These are phyloP conservation scores for Eurois occulta DNA, from an alignment of 2,888 invertebrate species.

Conservation along the genomic window DNA sequence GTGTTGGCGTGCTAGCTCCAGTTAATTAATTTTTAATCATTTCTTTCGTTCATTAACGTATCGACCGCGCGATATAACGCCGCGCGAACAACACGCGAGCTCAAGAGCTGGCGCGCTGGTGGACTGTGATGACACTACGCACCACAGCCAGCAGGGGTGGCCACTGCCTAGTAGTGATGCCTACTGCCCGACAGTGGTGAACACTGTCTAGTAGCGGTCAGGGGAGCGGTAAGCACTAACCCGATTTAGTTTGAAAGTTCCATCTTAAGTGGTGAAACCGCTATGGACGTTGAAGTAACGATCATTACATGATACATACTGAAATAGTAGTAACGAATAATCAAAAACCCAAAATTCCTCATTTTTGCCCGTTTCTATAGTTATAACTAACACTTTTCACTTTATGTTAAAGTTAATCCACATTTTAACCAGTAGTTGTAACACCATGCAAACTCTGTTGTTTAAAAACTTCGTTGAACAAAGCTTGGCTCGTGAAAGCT, in stretches of 20 bases:
- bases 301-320: too few relatives aligned
- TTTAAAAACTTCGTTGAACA: constrained; percentile 6
- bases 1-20: neutral
- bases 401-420: neutral
- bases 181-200: neutral
- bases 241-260: neutral
- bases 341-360: neutral
- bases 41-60: constrained; percentile 52
- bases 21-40: constrained; percentile 61
- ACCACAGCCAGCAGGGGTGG: neutral
- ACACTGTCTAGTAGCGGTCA: neutral
- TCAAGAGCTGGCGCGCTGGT: neutral
- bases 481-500: constrained; percentile 8
- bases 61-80: neutral
- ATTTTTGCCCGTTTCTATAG: neutral
- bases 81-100: neutral
- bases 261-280: too few relatives aligned
- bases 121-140: neutral
- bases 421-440: neutral
- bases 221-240: neutral
- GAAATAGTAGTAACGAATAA: neutral
- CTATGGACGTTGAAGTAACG: too few relatives aligned
- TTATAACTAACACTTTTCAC: neutral
- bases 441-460: constrained; percentile 6
- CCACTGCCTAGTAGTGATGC: neutral